Evolutionary conservation across 2,113 vertebrate species (phyloP), one percentile per base, ranked within the genome.

Genomic region (Callorhinus ursinus): DNA sequence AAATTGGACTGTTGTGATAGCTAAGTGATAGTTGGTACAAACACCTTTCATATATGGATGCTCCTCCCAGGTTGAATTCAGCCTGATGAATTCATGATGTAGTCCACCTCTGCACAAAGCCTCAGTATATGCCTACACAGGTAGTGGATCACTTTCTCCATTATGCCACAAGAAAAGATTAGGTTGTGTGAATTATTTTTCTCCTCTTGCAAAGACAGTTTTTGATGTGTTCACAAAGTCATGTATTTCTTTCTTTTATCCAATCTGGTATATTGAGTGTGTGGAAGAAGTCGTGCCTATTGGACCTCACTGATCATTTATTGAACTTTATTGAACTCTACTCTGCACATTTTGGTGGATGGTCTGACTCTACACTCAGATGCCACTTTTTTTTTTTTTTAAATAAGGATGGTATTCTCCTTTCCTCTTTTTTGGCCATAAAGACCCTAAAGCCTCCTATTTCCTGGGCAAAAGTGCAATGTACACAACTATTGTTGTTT

Each of bases 201-300:
- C 63, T 97, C 96, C 94, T 96, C 83, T 88, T 91, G 42, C 97
- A 96, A 94, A 46, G 36, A 18, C 93, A 88, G 51, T 42, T 97
- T 94, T 65, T 14, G 0, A 63, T 92, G 51, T 81, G 72, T 79
- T 97, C 93, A 97, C 76, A 97, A 82, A 97, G 46, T 39, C 89
- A 87, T 95, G 96, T 97, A 90, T 63, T 88, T 90, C 84, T 90
- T 90, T 96, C 97, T 96, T 97, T 97, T 97, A 97, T 96, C 84
- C 90, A 96, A 69, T 93, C 22, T 31, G 46, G 14, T 39, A 0
- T 39, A 53, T 21, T 42, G 46, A 76, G 33, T 7, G 0, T n/a
- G 19, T 65, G 15, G 5, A 55, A 57, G 39, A 65, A 39, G 10
- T 4, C 13, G 13, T 57, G 49, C 1, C 67, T 49, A 3, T 7